These are phyloP conservation scores for Scomber japonicus DNA, from an alignment of 2,113 vertebrate species.

Conservation along the genomic window DNA sequence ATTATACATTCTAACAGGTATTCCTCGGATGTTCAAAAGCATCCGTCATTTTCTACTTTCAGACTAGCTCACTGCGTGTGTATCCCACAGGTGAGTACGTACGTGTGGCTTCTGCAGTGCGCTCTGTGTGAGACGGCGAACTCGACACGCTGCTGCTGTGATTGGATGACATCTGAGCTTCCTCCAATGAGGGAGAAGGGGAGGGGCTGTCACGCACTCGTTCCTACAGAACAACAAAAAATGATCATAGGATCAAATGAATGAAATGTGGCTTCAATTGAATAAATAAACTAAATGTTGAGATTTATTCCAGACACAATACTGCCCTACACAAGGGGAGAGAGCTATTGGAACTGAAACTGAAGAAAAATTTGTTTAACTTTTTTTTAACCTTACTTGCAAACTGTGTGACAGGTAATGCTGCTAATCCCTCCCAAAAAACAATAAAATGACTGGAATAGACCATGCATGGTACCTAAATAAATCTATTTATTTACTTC, in stretches of 20 bases:
- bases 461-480: too few species aligned
- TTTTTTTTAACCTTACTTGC: too few species aligned
- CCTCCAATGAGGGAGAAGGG: slow-evolving; percentile 94
- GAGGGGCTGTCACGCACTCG: slow-evolving; percentile 95
- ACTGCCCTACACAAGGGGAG: too few species aligned
- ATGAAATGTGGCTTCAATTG: too few species aligned
- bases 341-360: neutral
- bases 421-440: too few species aligned
- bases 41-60: neutral
- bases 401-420: too few species aligned
- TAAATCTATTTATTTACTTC: too few species aligned
- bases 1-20: neutral
- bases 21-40: neutral
- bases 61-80: accelerated
- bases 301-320: too few species aligned
- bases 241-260: neutral
- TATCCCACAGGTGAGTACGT: slow-evolving; percentile 67
- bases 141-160: slow-evolving; percentile 97
- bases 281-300: too few species aligned
- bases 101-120: slow-evolving; percentile 93
- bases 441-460: too few species aligned
- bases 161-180: slow-evolving; percentile 94
- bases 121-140: slow-evolving; percentile 94
- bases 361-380: too few species aligned
- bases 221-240: slow-evolving; percentile 84